phyloP scores from a whole-genome alignment of 2,797 vertebrate species.

The Nannoperca obscura region DNA sequence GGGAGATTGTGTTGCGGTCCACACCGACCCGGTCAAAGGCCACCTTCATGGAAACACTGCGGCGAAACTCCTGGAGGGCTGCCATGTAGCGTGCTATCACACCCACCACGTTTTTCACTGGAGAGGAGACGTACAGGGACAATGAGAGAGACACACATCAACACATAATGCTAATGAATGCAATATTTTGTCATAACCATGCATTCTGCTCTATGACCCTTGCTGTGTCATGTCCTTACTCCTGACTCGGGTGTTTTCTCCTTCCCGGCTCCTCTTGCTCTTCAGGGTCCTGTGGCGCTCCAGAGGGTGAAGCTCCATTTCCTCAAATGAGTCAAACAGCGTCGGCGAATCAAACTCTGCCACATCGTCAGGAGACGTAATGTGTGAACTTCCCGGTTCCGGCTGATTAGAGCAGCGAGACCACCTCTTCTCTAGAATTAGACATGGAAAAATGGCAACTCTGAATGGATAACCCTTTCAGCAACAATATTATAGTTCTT shows the following conservation, averaged over 20 bases:
- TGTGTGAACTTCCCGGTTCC: constrained; percentile 73
- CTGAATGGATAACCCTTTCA: too few species aligned
- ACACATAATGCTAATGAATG: not conserved
- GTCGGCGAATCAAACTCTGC: constrained; percentile 61
- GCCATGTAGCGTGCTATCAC: constrained; percentile 82
- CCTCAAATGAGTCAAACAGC: constrained; percentile 79
- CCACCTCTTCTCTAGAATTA: constrained; percentile 70
- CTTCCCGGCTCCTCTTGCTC: constrained; percentile 77
- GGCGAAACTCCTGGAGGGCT: constrained; percentile 76
- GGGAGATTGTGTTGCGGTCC: constrained; percentile 81
- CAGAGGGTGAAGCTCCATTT: constrained; percentile 71
- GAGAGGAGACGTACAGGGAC: not conserved
- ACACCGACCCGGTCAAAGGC: constrained; percentile 81
- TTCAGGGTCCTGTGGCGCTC: constrained; percentile 67
- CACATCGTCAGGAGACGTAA: constrained; percentile 61
- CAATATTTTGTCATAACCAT: not conserved
- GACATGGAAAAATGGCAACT: not conserved
- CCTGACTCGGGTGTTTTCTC: constrained; percentile 79
- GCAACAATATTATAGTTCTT: too few species aligned
- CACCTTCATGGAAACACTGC: constrained; percentile 82
- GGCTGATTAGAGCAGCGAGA: constrained; percentile 61
- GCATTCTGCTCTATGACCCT: not conserved
- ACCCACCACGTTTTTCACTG: constrained; percentile 81
- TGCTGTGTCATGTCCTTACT: constrained; percentile 61
- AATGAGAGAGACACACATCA: not conserved